Percentiles rank a stretch among this genome's conserved stretches.
phyloP scores from a whole-genome alignment of 2,113 vertebrate species.

The Typhlomys cinereus region DNA sequence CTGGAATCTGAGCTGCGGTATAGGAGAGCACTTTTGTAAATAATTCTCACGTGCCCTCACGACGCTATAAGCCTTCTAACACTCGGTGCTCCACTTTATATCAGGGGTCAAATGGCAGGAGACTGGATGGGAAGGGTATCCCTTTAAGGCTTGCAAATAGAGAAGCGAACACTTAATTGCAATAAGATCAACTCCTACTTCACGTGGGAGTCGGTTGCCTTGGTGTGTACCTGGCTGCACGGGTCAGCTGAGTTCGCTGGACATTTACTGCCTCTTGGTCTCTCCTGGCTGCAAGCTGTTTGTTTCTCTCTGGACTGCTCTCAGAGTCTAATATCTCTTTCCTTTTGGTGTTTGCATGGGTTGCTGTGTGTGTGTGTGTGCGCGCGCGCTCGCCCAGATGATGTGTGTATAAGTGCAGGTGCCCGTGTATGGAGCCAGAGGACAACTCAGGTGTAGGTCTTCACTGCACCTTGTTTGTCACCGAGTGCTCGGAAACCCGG shows the following conservation, averaged over 20 bases:
- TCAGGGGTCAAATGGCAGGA: slow-evolving; percentile 55
- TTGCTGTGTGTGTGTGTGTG: too few species aligned
- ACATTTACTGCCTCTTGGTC: background rate
- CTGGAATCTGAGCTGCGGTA: slow-evolving; percentile 60
- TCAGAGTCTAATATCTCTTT: background rate
- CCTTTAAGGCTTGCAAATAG: slow-evolving; percentile 35
- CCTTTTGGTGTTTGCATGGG: too few species aligned
- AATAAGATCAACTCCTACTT: background rate
- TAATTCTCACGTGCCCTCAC: slow-evolving; percentile 55
- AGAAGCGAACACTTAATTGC: background rate
- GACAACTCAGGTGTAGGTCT: too few species aligned
- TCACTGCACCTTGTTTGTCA: too few species aligned
- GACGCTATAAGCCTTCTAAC: background rate
- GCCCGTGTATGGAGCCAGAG: too few species aligned
- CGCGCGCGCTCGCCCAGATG: too few species aligned
- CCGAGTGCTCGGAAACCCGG: too few species aligned
- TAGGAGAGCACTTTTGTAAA: slow-evolving; percentile 58
- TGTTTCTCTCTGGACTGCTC: background rate
- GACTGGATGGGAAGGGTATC: slow-evolving; percentile 12
- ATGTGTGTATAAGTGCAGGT: too few species aligned
- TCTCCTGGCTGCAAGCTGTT: background rate
- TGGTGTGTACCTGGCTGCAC: background rate
- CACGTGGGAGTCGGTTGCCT: background rate
- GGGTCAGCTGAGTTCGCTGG: background rate
- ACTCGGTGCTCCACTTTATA: slow-evolving; percentile 23